A percentile compares a stretch with the other conserved stretches of the same genome.
Conservation (phyloP, 1,140 invertebrate genomes). For the Thaumatotibia leucotreta region DNA sequence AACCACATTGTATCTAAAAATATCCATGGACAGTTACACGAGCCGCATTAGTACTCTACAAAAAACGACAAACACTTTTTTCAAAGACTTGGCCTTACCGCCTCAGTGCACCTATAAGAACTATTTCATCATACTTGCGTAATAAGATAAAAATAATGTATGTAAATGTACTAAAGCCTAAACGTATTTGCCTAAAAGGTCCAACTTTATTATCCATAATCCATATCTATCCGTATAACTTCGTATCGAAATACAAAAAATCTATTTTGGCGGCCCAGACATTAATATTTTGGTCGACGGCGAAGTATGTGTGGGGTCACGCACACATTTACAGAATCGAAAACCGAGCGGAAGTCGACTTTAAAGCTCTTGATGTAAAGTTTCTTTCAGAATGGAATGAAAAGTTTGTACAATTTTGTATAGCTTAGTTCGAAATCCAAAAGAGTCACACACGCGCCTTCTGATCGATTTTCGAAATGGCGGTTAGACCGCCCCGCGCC, state of each 20-base stretch:
- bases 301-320: constrained; percentile 11
- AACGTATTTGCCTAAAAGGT: background rate
- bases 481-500: constrained; percentile 23
- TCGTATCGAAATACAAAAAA: constrained; percentile 11
- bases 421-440: constrained; percentile 46
- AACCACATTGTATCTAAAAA: background rate
- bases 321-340: background rate
- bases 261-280: constrained; percentile 4
- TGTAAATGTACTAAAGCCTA: background rate
- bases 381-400: constrained; percentile 1
- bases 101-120: background rate
- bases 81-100: background rate
- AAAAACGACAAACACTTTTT: constrained; percentile 9
- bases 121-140: background rate
- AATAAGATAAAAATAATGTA: background rate
- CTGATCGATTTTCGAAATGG: constrained; percentile 69
- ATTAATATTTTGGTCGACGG: constrained; percentile 10
- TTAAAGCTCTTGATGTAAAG: background rate
- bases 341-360: background rate
- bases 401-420: constrained; percentile 34
- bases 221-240: background rate
- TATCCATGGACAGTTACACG: background rate
- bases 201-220: background rate
- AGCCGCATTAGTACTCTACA: background rate
- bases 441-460: constrained; percentile 53